These are phyloP conservation scores for Lasioglossum pauxillum DNA, from an alignment of 2,888 invertebrate genomes.

Conservation along the genomic window DNA sequence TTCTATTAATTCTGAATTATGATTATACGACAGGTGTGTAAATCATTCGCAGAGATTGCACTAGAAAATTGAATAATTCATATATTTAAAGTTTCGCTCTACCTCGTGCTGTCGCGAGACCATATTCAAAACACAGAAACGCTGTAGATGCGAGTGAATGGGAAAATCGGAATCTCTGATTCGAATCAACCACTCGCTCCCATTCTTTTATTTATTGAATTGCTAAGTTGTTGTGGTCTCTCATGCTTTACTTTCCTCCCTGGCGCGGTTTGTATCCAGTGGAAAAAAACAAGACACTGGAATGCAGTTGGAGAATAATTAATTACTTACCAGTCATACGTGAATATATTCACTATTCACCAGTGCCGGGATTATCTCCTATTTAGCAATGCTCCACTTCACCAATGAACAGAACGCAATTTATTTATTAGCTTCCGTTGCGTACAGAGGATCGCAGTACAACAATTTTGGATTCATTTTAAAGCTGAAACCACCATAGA, in stretches of 20 bases:
- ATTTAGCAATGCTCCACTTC: background rate
- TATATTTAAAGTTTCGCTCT: background rate
- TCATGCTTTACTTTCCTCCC: background rate
- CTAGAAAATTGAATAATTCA: slow-evolving; percentile 6
- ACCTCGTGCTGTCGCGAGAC: background rate
- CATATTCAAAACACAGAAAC: background rate
- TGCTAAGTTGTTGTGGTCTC: background rate
- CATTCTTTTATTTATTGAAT: background rate
- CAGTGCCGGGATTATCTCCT: background rate
- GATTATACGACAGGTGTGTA: background rate
- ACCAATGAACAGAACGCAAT: background rate
- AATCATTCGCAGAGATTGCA: background rate
- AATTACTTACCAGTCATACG: background rate
- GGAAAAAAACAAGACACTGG: background rate
- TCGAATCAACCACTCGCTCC: background rate
- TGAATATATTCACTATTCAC: background rate
- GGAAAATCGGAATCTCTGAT: background rate
- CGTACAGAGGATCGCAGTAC: too few species aligned
- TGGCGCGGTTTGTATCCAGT: background rate
- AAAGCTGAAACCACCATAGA: too few species aligned
- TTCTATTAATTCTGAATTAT: background rate
- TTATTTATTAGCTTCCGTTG: background rate
- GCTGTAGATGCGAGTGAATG: background rate
- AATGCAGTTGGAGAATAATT: background rate
- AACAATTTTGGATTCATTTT: too few species aligned